Evolutionary conservation across 2,113 vertebrate species (phyloP).

Genomic region (Pygoscelis antarcticus): DNA sequence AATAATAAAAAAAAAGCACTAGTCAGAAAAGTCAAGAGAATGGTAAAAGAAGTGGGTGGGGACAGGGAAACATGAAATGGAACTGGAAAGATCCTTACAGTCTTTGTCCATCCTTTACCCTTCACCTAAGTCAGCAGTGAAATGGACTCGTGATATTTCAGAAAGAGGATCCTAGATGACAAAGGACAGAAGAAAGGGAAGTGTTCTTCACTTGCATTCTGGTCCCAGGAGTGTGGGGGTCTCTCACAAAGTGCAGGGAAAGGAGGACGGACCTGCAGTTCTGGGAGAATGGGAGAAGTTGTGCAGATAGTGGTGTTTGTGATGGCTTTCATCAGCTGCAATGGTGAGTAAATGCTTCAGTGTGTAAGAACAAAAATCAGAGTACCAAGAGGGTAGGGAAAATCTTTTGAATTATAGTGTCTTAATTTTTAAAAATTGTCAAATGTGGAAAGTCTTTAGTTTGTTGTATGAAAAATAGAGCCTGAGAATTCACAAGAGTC

Average conservation of each 20-base stretch:
- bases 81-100: neutral
- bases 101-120: neutral
- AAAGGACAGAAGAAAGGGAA: slow-evolving; percentile 49
- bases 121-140: slow-evolving; percentile 17
- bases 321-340: neutral
- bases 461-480: neutral
- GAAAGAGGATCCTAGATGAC: slow-evolving; percentile 56
- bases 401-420: neutral
- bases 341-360: slow-evolving; percentile 10
- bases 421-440: neutral
- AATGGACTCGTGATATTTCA: slow-evolving; percentile 52
- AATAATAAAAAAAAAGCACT: neutral
- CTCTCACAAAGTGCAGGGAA: neutral
- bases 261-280: neutral
- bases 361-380: neutral
- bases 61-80: neutral
- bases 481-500: neutral
- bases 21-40: neutral
- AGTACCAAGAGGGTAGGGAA: neutral
- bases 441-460: neutral
- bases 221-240: neutral
- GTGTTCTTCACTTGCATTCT: slow-evolving; percentile 26
- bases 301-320: neutral
- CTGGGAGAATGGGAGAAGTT: neutral
- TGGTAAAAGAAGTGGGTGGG: neutral